Evolutionary conservation across 2,797 vertebrate genomes (phyloP).

Genomic region (Chloroceryle inda): DNA sequence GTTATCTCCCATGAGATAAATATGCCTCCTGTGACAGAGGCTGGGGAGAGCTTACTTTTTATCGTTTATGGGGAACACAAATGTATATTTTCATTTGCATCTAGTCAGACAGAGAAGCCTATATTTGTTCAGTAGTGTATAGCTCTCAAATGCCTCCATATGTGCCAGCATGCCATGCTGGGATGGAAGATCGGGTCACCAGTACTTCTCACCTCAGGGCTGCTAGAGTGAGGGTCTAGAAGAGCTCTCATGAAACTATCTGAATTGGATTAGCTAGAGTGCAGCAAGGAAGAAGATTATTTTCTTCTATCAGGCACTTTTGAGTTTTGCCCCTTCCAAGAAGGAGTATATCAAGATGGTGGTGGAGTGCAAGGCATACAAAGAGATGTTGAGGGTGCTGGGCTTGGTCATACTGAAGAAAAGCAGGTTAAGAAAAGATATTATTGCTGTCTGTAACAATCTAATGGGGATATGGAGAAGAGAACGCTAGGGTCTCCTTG

Average conservation of each 20-base stretch:
- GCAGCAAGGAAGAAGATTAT: background rate
- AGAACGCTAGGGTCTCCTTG: background rate
- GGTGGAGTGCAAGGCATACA: background rate
- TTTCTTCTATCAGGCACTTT: background rate
- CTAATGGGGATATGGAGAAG: background rate
- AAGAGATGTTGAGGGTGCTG: background rate
- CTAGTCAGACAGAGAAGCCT: background rate
- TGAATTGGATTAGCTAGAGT: background rate
- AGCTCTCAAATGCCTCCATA: background rate
- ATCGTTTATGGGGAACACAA: background rate
- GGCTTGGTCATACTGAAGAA: background rate
- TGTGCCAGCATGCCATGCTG: background rate
- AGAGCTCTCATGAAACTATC: background rate
- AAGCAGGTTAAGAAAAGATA: background rate
- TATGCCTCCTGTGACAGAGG: background rate
- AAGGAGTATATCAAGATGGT: background rate
- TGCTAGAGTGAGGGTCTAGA: background rate
- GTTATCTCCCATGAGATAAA: background rate
- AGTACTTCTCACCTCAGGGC: background rate
- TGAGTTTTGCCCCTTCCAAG: background rate
- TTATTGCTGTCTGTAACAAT: background rate
- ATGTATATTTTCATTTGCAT: background rate
- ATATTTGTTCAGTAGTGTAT: background rate
- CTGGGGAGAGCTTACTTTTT: background rate
- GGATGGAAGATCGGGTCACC: background rate